These are phyloP conservation scores for Microcebus ravelobensis DNA, from an alignment of 2,113 vertebrate genomes.

Conservation along the genomic window DNA sequence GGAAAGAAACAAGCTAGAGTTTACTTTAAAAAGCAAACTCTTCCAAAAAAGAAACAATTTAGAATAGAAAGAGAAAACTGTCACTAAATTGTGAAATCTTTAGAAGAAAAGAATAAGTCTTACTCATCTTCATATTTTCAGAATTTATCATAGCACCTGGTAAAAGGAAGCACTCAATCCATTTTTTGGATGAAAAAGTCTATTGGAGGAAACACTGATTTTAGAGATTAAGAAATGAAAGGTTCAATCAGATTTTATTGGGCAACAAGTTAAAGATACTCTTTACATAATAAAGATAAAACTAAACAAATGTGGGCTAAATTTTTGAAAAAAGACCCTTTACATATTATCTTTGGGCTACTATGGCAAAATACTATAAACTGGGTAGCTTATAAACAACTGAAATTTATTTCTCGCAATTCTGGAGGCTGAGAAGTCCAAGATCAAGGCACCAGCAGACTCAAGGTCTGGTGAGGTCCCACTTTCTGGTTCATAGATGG, in stretches of 20 bases:
- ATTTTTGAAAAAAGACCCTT: neutral
- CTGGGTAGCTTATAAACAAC: neutral
- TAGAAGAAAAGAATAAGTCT: neutral
- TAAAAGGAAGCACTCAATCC: neutral
- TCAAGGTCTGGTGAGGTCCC: neutral
- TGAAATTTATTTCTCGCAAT: neutral
- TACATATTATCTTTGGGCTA: neutral
- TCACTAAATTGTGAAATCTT: neutral
- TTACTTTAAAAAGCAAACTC: neutral
- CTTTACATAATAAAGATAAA: conserved; percentile 42
- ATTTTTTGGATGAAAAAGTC: neutral
- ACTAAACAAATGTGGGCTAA: neutral
- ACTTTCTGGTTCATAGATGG: neutral
- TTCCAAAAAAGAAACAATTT: neutral
- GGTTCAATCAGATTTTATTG: neutral
- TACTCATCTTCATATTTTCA: neutral
- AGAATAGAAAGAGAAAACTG: neutral
- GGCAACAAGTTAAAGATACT: conserved; percentile 5
- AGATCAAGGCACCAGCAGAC: neutral
- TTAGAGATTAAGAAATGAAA: conserved; percentile 33
- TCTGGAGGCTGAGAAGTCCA: neutral
- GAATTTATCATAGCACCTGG: neutral
- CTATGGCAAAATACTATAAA: neutral
- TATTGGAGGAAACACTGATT: neutral
- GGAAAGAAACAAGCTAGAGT: neutral